Conservation (phyloP, 2,797 vertebrate species). For the Tachyglossus aculeatus region DNA sequence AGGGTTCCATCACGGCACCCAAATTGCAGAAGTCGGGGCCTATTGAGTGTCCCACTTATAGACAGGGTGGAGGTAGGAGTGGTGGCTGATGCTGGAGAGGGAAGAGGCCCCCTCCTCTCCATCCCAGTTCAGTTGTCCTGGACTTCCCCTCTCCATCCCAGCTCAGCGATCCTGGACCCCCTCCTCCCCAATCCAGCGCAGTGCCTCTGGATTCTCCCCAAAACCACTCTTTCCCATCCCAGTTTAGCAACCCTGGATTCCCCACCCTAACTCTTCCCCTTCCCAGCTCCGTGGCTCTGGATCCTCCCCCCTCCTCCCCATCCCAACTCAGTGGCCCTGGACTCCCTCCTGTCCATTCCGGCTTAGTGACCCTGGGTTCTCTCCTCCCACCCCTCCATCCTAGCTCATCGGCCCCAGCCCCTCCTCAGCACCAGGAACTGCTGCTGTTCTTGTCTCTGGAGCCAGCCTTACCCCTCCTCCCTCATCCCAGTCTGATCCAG, state of each 20-base stretch:
- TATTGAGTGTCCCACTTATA: too few relatives aligned
- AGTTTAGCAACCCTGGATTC: too few relatives aligned
- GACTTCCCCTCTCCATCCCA: not conserved
- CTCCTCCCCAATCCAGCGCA: not conserved
- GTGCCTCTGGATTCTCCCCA: not conserved
- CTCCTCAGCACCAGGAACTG: not conserved
- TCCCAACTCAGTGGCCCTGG: fast-evolving
- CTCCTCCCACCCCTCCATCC: fast-evolving
- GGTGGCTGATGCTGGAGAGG: too few relatives aligned
- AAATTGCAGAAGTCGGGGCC: too few relatives aligned
- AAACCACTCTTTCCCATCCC: not conserved
- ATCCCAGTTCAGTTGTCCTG: fast-evolving
- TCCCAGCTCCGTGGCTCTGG: fast-evolving
- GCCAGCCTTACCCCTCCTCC: too few relatives aligned
- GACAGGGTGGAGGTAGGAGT: too few relatives aligned
- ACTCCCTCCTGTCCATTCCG: not conserved
- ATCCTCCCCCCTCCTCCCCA: fast-evolving
- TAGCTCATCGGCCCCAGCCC: fast-evolving
- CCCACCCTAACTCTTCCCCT: not conserved
- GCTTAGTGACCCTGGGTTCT: fast-evolving
- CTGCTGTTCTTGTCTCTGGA: not conserved
- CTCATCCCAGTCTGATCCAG: too few relatives aligned
- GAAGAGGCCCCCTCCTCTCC: too few relatives aligned
- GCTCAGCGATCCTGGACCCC: fast-evolving
- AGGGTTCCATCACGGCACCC: too few relatives aligned